Evolutionary conservation across 2,888 invertebrate species (phyloP), one percentile per base, ranked within the genome.

Genomic region (Trissolcus japonicus): DNA sequence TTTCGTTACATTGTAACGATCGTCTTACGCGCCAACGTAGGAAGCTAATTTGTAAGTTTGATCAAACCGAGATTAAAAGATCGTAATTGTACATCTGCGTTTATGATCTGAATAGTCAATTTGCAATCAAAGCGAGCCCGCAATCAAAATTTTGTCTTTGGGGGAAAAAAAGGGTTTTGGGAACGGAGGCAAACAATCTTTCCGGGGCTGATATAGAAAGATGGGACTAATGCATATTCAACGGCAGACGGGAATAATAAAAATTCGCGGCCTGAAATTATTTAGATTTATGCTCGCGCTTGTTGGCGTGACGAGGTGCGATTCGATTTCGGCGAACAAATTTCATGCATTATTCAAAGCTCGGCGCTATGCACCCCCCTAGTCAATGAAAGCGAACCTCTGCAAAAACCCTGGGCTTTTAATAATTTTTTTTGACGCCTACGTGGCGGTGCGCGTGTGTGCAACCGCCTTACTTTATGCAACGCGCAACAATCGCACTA

Each of bases 331-430:
- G 81, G 83, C 83, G 83, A 83, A 86, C 85, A 87, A 87, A 87
- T 87, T 87, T 87, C 86, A 87, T 87, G 86, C 86, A 87, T 87
- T 86, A 87, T 87, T 87, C 87, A 87, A 77, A 77, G 81, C 80
- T 80, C 78, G 80, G 81, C 80, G 80, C 84, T 79, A 80, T 84
- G 81, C 83, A 83, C 79, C 4, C 14, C 46, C 82, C 76, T 61
- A 76, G 82, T 83, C 83, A 83, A 83, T 85, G 83, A 83, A 83
- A 84, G 73, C 85, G 85, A 85, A 83, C 83, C 84, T 84, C 82
- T 82, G 77, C 78, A 83, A 84, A 84, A 85, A 82, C 53, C 71
- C 54, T 51, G 11, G 51, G 51, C 71, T 80, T 82, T 82, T 80
- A 78, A 81, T 81, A 82, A 35, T 35, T 35, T 81, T 80, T 25